A percentile compares a stretch with the other conserved stretches of the same genome.
These are phyloP conservation scores for Formica aserva DNA, from an alignment of 2,888 invertebrate species.

Conservation along the genomic window DNA sequence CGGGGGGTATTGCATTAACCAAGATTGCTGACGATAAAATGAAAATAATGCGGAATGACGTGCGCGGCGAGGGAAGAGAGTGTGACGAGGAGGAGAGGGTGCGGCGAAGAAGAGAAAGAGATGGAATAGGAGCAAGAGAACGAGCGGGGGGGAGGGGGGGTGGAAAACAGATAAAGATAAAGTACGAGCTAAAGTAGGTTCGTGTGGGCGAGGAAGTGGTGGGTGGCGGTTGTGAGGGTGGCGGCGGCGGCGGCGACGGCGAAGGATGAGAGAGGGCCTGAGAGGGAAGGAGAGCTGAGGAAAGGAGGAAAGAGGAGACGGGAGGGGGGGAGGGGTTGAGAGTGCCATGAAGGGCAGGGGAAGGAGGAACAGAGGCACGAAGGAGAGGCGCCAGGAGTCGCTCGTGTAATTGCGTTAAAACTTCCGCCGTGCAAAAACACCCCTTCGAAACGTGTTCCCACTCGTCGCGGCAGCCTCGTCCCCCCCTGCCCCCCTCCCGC, in stretches of 20 bases:
- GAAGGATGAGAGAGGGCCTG: constrained; percentile 41
- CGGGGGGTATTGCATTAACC: constrained; percentile 83
- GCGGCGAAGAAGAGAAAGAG: constrained; percentile 40
- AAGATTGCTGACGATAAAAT: constrained; percentile 85
- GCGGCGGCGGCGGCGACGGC: constrained; percentile 22
- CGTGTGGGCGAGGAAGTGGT: constrained; percentile 68
- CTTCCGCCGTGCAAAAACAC: constrained; percentile 83
- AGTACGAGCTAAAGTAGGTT: constrained; percentile 80
- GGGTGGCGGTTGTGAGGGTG: constrained; percentile 51
- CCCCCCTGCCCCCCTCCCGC: no score
- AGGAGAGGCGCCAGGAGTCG: constrained; percentile 81
- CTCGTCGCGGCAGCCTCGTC: constrained; percentile 50
- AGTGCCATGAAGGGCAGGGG: constrained; percentile 29
- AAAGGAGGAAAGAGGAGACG: constrained; percentile 38
- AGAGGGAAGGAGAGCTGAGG: constrained; percentile 43
- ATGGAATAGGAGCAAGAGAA: constrained; percentile 36
- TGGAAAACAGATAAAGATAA: constrained; percentile 78
- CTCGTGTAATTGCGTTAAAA: constrained; percentile 84
- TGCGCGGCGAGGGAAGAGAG: constrained; percentile 68
- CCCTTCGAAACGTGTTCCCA: constrained; percentile 78
- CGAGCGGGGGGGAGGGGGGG: constrained; percentile 47
- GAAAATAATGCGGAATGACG: constrained; percentile 85
- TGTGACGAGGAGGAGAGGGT: constrained; percentile 18
- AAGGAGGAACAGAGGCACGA: constrained; percentile 55
- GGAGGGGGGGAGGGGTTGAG: constrained; percentile 41